Conservation (phyloP, 2,797 vertebrate species). For the Pipistrellus pygmaeus region DNA sequence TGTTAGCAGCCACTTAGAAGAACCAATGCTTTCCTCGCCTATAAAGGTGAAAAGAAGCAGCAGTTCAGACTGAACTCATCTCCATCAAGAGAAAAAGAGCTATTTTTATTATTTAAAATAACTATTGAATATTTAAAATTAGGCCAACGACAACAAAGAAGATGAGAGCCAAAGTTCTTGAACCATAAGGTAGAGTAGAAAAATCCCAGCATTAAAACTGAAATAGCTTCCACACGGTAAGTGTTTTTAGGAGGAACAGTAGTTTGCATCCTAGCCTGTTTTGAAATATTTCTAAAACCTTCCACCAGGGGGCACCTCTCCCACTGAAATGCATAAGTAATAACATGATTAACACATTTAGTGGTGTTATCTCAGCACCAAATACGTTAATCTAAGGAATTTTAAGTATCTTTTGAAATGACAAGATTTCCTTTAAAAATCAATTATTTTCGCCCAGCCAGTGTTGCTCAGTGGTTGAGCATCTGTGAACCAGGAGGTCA, state of each 20-base stretch:
- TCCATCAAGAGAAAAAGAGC: slow-evolving; percentile 8
- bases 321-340: neutral
- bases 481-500: too few relatives aligned
- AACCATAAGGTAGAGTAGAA: neutral
- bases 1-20: neutral
- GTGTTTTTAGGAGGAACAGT: neutral
- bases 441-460: too few relatives aligned
- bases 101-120: neutral
- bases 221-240: neutral
- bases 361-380: neutral
- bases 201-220: neutral
- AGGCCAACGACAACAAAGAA: neutral
- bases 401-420: slow-evolving; percentile 56
- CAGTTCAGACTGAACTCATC: neutral
- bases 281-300: slow-evolving; percentile 6
- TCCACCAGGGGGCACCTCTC: slow-evolving; percentile 54
- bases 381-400: slow-evolving; percentile 48
- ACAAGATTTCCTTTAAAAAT: slow-evolving; percentile 57
- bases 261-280: neutral
- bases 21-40: neutral
- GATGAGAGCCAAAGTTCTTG: neutral
- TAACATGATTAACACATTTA: slow-evolving; percentile 17
- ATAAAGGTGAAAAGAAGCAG: neutral
- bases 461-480: too few relatives aligned
- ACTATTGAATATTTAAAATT: neutral